These are phyloP conservation scores for Drosophila leonis DNA, from an alignment of 2,888 invertebrate species.

Conservation along the genomic window DNA sequence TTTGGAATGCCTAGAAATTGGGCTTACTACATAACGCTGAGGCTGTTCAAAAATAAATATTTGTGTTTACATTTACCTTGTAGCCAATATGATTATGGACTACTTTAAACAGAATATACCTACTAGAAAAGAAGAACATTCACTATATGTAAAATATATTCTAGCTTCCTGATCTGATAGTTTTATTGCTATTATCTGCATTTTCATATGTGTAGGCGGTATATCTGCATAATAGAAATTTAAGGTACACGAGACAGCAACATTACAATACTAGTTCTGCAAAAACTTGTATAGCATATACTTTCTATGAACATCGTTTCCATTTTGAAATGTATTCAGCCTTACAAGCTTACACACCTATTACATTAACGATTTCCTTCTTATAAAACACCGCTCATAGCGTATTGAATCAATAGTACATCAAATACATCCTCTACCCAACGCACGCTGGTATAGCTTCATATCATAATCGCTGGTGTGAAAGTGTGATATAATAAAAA, in stretches of 20 bases:
- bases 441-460: neutral
- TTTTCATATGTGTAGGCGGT: too few relatives aligned
- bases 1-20: neutral
- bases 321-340: neutral
- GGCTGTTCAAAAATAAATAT: too few relatives aligned
- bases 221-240: too few relatives aligned
- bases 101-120: too few relatives aligned
- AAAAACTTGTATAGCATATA: neutral
- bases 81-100: too few relatives aligned
- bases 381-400: neutral
- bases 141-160: too few relatives aligned
- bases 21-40: too few relatives aligned
- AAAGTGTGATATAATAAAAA: conserved; percentile 69
- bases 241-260: too few relatives aligned
- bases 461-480: conserved; percentile 31
- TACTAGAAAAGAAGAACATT: neutral
- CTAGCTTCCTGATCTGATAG: too few relatives aligned
- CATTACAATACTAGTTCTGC: too few relatives aligned
- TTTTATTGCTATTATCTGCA: too few relatives aligned
- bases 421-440: neutral
- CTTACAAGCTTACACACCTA: neutral
- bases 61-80: too few relatives aligned
- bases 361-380: neutral
- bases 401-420: neutral
- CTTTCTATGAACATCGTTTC: neutral